Evolutionary conservation across 2,797 vertebrate species (phyloP), one percentile per base, ranked within the genome.

Genomic region (Buceros bicornis): DNA sequence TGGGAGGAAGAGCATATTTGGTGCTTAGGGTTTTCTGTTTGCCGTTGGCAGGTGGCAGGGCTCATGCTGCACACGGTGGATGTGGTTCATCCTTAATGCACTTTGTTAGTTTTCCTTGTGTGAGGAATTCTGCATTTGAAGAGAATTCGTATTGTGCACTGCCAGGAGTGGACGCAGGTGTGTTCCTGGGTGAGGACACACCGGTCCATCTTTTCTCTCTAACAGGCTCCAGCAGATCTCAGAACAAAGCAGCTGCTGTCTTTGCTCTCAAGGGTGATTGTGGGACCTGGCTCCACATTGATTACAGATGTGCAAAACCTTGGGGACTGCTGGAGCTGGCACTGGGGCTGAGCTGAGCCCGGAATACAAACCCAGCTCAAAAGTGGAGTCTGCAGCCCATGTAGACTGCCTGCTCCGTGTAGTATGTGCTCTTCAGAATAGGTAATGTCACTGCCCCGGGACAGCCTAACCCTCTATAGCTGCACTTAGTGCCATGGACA

Each of bases 291-390:
- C 57, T 86, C 25, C 33, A 35, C 37, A 4, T 10, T 37, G 67
- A 72, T 61, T 40, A 35, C 53, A 73, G 79, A 51, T 5, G 42
- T 77, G 47, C 60, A 88, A 35, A 70, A 80, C 24, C 43, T 69
- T 56, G 2, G 8, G 47, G 43, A 22, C 56, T 88, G 20, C 81
- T 31, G 74, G 83, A 51, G 51, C 80, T 73, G 90, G 22, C 51
- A 10, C 42, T 62, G 53, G 37, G 31, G 50, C 81, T 89, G 87
- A 72, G 70, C 62, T 95, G 71, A 82, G 87, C 79, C 58, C n/a
- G 48, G 58, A 42, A 12, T 37, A 69, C 65, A 69, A 45, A 74
- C 64, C 57, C 73, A 56, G 61, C 33, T 79, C 66, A 7, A 14
- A 70, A 60, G 58, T 11, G 29, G 51, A 82, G 35, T n/a, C 45